A percentile compares a stretch with the other conserved stretches of the same genome.
phyloP scores from a whole-genome alignment of 2,113 vertebrate genomes.

The Chascanopsetta lugubris region DNA sequence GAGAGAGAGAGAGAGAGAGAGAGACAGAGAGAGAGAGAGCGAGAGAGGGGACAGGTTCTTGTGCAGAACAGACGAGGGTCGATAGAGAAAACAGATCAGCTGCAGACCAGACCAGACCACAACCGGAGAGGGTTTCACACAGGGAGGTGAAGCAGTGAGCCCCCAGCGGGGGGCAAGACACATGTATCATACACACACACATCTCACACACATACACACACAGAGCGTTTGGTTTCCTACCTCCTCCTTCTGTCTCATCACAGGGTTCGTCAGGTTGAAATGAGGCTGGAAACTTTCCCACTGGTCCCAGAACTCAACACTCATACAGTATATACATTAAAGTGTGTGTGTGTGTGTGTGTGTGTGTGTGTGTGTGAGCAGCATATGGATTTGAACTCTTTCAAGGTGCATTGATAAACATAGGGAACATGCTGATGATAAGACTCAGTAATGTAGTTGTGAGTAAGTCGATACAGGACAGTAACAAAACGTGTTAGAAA shows the following conservation, averaged over 20 bases:
- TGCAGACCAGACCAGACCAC: slow-evolving; percentile 57
- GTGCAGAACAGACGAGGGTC: slow-evolving; percentile 55
- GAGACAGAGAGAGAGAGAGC: no score
- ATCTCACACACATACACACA: slow-evolving; percentile 53
- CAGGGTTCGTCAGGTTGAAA: slow-evolving; percentile 66
- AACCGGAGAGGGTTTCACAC: slow-evolving; percentile 53
- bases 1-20: no score
- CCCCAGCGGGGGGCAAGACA: slow-evolving; percentile 58
- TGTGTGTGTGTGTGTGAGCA: neutral
- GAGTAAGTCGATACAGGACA: no score
- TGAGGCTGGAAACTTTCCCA: slow-evolving; percentile 50
- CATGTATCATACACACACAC: slow-evolving; percentile 40
- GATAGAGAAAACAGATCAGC: slow-evolving; percentile 48
- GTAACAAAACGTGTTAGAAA: no score
- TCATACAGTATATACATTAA: slow-evolving; percentile 21
- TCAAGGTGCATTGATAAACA: no score
- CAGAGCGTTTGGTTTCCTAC: slow-evolving; percentile 67
- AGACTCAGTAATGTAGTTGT: no score
- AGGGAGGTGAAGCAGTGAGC: slow-evolving; percentile 60
- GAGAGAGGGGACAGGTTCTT: slow-evolving; percentile 42
- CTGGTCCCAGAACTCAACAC: slow-evolving; percentile 49
- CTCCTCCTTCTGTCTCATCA: slow-evolving; percentile 66
- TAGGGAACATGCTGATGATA: no score
- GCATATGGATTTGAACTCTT: no score
- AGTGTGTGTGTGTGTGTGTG: neutral